These are phyloP conservation scores for Riptortus pedestris DNA, from an alignment of 1,140 invertebrate species.

Conservation along the genomic window DNA sequence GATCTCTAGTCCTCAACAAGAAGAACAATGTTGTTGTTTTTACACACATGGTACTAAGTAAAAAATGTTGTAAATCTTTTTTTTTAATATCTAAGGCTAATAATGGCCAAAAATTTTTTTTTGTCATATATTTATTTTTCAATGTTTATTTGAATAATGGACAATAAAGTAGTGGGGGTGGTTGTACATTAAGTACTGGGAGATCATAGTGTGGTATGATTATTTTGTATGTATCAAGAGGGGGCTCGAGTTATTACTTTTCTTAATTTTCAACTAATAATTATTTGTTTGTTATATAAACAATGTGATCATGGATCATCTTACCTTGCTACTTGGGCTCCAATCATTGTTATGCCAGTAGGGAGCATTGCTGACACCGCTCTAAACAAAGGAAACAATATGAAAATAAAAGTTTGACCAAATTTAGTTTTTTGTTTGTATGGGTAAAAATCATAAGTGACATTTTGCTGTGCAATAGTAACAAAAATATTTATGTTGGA, in stretches of 20 bases:
- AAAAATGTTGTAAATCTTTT: too few relatives aligned
- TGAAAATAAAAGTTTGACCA: neutral
- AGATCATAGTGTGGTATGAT: neutral
- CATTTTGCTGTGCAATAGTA: too few relatives aligned
- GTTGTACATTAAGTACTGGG: neutral
- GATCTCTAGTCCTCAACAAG: too few relatives aligned
- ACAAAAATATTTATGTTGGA: too few relatives aligned
- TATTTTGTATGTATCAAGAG: neutral
- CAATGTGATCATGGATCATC: neutral
- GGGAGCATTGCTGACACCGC: neutral
- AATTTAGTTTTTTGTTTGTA: neutral
- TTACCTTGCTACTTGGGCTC: slow-evolving; percentile 6
- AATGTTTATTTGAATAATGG: too few relatives aligned
- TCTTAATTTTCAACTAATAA: neutral
- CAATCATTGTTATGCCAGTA: slow-evolving; percentile 6
- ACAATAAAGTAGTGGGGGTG: too few relatives aligned
- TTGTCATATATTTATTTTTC: too few relatives aligned
- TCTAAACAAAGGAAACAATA: neutral
- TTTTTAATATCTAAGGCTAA: too few relatives aligned
- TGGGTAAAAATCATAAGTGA: neutral
- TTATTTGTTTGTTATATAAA: neutral
- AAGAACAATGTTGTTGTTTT: too few relatives aligned
- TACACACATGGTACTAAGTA: too few relatives aligned
- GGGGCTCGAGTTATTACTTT: neutral
- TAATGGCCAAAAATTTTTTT: too few relatives aligned